phyloP scores from a whole-genome alignment of 2,113 vertebrate genomes.

The Psammodynastes pulverulentus region DNA sequence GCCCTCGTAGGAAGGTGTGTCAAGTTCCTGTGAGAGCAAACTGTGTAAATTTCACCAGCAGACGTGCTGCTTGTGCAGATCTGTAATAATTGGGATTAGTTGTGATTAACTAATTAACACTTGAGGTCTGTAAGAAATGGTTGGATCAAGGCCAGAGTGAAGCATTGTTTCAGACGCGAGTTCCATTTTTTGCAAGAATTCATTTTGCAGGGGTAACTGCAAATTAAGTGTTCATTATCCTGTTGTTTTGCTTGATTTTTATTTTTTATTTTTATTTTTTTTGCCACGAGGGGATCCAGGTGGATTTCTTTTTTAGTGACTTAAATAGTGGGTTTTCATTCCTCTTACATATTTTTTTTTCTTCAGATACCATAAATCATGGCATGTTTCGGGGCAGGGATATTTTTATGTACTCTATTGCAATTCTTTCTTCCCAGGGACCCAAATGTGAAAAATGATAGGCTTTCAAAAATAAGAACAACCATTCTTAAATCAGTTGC shows the following conservation, averaged over 20 bases:
- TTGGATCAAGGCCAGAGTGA: background rate
- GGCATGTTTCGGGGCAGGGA: background rate
- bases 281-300: background rate
- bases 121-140: background rate
- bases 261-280: background rate
- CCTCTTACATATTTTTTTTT: constrained; percentile 23
- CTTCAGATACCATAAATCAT: constrained; percentile 22
- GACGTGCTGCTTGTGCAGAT: background rate
- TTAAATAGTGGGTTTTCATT: constrained; percentile 26
- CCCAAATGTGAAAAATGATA: constrained; percentile 30
- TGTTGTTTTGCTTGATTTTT: background rate
- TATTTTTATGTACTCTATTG: constrained; percentile 34
- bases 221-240: constrained; percentile 25
- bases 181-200: constrained; percentile 1
- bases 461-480: constrained; percentile 39
- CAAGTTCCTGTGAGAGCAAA: background rate
- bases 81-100: background rate
- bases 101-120: background rate
- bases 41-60: background rate
- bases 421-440: constrained; percentile 32
- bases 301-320: constrained; percentile 22
- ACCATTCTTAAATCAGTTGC: constrained; percentile 44
- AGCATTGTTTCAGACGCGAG: constrained; percentile 16
- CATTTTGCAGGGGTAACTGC: background rate
- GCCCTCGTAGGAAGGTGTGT: background rate